A percentile compares a stretch with the other conserved stretches of the same genome.
These are phyloP conservation scores for Brachystomella parvula DNA, from an alignment of 1,140 invertebrate species.

Conservation along the genomic window DNA sequence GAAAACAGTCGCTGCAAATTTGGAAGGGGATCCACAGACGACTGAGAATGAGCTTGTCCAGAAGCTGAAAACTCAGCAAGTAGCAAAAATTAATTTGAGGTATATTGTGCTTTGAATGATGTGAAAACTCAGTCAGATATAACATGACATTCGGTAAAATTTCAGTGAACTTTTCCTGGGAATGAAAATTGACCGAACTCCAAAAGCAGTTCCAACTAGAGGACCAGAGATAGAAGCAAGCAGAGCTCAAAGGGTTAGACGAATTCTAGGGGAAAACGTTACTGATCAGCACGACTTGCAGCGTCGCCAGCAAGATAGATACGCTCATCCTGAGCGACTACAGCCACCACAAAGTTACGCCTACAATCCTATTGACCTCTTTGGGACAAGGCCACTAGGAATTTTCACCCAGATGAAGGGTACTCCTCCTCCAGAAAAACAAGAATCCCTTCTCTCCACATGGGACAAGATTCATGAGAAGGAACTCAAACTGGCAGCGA, in stretches of 20 bases:
- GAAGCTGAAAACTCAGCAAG: constrained; percentile 51
- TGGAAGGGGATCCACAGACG: constrained; percentile 58
- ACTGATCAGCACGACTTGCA: neutral
- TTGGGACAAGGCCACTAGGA: constrained; percentile 49
- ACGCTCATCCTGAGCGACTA: constrained; percentile 29
- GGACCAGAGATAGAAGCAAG: constrained; percentile 23
- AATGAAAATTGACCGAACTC: constrained; percentile 61
- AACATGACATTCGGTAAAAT: no score
- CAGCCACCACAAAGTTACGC: neutral
- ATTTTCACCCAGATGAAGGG: constrained; percentile 49
- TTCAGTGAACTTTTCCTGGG: constrained; percentile 59
- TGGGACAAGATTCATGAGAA: constrained; percentile 60
- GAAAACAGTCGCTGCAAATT: constrained; percentile 54
- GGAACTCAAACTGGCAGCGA: constrained; percentile 55
- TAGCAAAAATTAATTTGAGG: constrained; percentile 34
- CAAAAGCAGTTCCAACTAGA: constrained; percentile 14
- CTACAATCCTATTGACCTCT: constrained; percentile 46
- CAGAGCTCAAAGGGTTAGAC: constrained; percentile 43
- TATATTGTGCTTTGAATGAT: constrained; percentile 17
- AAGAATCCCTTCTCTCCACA: constrained; percentile 45
- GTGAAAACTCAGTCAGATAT: constrained; percentile 14
- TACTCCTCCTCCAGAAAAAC: constrained; percentile 21
- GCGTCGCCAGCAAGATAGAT: constrained; percentile 19
- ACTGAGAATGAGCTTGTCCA: constrained; percentile 66
- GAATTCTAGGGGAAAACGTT: constrained; percentile 40